These are phyloP conservation scores for Bryconaethiops microstoma DNA, from an alignment of 2,797 vertebrate species.

Conservation along the genomic window DNA sequence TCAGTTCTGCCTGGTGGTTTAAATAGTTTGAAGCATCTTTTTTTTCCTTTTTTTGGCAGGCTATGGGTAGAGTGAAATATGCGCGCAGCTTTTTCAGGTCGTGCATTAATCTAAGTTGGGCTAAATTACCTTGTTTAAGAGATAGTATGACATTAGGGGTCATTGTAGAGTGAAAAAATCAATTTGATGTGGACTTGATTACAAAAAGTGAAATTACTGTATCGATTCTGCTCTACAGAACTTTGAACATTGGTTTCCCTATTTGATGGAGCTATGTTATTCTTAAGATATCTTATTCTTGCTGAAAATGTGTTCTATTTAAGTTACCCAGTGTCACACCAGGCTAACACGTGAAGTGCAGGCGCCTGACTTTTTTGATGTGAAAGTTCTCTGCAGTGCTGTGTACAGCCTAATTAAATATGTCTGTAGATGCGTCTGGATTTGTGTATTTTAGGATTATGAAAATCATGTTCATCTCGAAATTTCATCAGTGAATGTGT, in stretches of 20 bases:
- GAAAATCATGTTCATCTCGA: too few relatives aligned
- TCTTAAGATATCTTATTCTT: neutral
- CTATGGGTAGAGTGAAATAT: constrained; percentile 38
- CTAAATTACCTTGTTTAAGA: constrained; percentile 77
- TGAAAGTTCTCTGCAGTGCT: neutral
- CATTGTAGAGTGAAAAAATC: constrained; percentile 75
- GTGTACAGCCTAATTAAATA: neutral
- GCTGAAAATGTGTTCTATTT: constrained; percentile 21
- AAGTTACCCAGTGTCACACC: constrained; percentile 2
- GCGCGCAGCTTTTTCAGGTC: constrained; percentile 40
- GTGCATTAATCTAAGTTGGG: constrained; percentile 75
- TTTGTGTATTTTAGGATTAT: too few relatives aligned
- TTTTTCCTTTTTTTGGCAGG: neutral
- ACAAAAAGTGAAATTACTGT: constrained; percentile 68
- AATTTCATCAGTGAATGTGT: too few relatives aligned
- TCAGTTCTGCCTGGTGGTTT: constrained; percentile 17
- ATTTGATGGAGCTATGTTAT: constrained; percentile 47
- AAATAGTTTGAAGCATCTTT: constrained; percentile 35
- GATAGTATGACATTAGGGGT: constrained; percentile 79
- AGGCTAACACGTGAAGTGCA: neutral
- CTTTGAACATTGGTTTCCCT: constrained; percentile 67
- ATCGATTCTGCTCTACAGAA: constrained; percentile 70
- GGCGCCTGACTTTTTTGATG: neutral
- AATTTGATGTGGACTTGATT: constrained; percentile 72
- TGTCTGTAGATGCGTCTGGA: too few relatives aligned